Evolutionary conservation across 2,888 invertebrate genomes (phyloP).

Genomic region (Agrotis clavis): DNA sequence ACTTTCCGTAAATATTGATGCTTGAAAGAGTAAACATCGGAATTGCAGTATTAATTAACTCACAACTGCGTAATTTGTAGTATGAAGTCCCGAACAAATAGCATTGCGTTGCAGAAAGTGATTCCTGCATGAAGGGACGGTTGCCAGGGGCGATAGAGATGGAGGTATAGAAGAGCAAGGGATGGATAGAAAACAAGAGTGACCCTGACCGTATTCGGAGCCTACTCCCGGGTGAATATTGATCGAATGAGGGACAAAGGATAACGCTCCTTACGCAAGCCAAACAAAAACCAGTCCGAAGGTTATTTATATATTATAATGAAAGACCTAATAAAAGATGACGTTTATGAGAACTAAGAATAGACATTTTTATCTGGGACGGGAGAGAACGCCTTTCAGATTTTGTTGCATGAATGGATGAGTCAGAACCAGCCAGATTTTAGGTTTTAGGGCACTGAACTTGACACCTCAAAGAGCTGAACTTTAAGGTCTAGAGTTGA

Average conservation of each 20-base stretch:
- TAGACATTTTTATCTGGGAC: not conserved
- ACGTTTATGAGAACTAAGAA: slow-evolving; percentile 9
- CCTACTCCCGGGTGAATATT: slow-evolving; percentile 74
- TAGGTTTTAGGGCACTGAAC: slow-evolving; percentile 32
- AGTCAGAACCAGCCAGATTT: slow-evolving; percentile 1
- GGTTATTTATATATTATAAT: slow-evolving; percentile 36
- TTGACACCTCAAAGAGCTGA: not conserved
- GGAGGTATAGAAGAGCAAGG: slow-evolving; percentile 62
- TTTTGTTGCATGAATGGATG: slow-evolving; percentile 13
- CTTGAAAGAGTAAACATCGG: slow-evolving; percentile 25
- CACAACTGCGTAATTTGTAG: slow-evolving; percentile 37
- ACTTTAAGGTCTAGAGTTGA: slow-evolving; percentile 37
- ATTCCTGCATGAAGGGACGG: slow-evolving; percentile 67
- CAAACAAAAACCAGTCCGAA: slow-evolving; percentile 37
- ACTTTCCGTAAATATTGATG: slow-evolving; percentile 20
- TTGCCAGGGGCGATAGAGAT: slow-evolving; percentile 67
- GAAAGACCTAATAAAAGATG: slow-evolving; percentile 4
- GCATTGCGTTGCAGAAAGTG: slow-evolving; percentile 26
- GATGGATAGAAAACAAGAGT: slow-evolving; percentile 77
- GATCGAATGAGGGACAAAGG: slow-evolving; percentile 57
- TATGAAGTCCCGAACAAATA: slow-evolving; percentile 17
- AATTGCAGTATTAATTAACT: slow-evolving; percentile 21
- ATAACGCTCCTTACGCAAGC: slow-evolving; percentile 51
- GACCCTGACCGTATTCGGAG: slow-evolving; percentile 81
- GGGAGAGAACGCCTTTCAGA: not conserved